Evolutionary conservation across 2,797 vertebrate species (phyloP).

Genomic region (Microchirus variegatus): DNA sequence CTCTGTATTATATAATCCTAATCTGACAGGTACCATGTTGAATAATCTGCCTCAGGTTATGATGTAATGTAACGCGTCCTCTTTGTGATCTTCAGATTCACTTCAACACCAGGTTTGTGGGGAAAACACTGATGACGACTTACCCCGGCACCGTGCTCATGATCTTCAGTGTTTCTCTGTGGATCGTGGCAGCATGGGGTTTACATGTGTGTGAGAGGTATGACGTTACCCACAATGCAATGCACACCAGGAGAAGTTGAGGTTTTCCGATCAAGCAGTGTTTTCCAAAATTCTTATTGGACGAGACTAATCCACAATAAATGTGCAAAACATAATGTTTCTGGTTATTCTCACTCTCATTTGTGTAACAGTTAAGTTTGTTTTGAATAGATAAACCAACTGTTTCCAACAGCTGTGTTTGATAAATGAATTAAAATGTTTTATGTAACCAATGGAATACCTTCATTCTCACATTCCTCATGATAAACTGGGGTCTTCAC

Average conservation of each 20-base stretch:
- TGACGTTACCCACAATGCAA: neutral
- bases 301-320: too few species aligned
- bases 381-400: too few species aligned
- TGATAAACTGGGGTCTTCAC: too few species aligned
- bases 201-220: constrained; percentile 94
- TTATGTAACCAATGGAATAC: too few species aligned
- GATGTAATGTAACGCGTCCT: constrained; percentile 27
- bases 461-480: too few species aligned
- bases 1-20: constrained; percentile 64
- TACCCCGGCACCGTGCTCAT: constrained; percentile 93
- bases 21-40: constrained; percentile 58
- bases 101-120: constrained; percentile 94
- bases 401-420: too few species aligned
- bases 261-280: neutral
- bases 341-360: too few species aligned
- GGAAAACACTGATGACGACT: constrained; percentile 95
- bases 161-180: constrained; percentile 93
- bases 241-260: neutral
- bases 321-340: too few species aligned
- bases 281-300: too few species aligned
- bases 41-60: constrained; percentile 48
- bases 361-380: too few species aligned
- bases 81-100: constrained; percentile 72
- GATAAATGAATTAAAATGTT: too few species aligned
- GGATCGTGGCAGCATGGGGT: constrained; percentile 94